These are phyloP conservation scores for Adelognathus sp. DNA, from an alignment of 2,888 invertebrate genomes.

Conservation along the genomic window DNA sequence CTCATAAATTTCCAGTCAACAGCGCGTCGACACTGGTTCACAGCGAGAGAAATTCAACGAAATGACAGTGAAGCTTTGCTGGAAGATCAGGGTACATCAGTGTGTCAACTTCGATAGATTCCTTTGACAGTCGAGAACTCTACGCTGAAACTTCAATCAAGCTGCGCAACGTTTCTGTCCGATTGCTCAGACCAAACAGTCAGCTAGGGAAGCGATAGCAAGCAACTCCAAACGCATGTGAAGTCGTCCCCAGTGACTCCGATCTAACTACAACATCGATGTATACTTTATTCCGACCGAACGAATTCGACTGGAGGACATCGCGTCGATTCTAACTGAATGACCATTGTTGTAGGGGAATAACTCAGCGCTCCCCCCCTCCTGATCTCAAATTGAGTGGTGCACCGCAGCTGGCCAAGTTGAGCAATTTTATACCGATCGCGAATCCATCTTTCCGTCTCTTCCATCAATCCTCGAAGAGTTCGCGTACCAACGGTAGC, in stretches of 20 bases:
- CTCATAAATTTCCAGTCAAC: constrained; percentile 25
- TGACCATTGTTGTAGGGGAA: background rate
- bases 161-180: constrained; percentile 78
- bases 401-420: constrained; percentile 51
- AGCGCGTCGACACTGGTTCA: constrained; percentile 30
- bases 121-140: constrained; percentile 70
- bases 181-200: constrained; percentile 73
- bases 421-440: constrained; percentile 54
- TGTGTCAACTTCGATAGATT: constrained; percentile 4
- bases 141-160: constrained; percentile 75
- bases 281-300: too few relatives aligned
- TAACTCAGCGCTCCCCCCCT: background rate
- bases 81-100: constrained; percentile 1
- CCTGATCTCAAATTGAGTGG: constrained; percentile 52
- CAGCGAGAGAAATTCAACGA: constrained; percentile 9
- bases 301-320: too few relatives aligned
- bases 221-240: constrained; percentile 72
- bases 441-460: constrained; percentile 58
- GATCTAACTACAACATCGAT: too few relatives aligned
- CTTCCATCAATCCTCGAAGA: constrained; percentile 57
- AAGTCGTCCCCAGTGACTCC: constrained; percentile 68
- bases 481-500: constrained; percentile 48
- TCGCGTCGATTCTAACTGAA: too few relatives aligned
- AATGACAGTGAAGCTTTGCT: constrained; percentile 20
- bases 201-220: constrained; percentile 49